phyloP scores from a whole-genome alignment of 2,888 invertebrate species.

The Malacosoma neustria region DNA sequence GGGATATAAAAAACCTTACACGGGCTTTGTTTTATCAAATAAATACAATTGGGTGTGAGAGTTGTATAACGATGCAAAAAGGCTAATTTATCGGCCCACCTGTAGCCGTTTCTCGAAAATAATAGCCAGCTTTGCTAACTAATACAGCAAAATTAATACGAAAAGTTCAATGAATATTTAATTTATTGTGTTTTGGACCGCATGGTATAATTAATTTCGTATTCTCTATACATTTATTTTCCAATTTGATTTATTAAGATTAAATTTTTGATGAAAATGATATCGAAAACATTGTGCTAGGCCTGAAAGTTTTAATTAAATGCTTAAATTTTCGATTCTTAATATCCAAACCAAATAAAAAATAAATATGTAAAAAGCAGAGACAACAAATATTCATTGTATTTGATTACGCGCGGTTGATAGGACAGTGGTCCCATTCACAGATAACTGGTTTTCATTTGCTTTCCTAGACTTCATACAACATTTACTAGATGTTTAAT shows the following conservation, averaged over 20 bases:
- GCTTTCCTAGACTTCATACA: background rate
- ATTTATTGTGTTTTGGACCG: no score
- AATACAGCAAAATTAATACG: constrained; percentile 38
- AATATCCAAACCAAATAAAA: background rate
- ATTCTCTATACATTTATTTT: no score
- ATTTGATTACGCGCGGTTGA: background rate
- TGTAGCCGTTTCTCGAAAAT: constrained; percentile 22
- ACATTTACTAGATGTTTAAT: background rate
- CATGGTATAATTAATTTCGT: no score
- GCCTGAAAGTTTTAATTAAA: no score
- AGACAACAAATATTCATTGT: background rate
- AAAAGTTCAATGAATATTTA: constrained; percentile 28
- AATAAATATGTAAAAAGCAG: constrained; percentile 5
- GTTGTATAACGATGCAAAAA: no score
- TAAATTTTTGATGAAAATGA: no score
- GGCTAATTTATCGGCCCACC: constrained; percentile 34
- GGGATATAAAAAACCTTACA: no score
- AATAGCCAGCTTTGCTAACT: constrained; percentile 29
- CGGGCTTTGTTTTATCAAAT: no score
- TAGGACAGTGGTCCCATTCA: background rate
- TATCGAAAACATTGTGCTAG: no score
- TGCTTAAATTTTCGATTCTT: no score
- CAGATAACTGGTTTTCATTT: background rate
- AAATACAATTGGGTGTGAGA: no score
- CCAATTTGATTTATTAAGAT: no score